Evolutionary conservation across 2,888 invertebrate genomes (phyloP).

Genomic region (Xestoiulus laeticollis): DNA sequence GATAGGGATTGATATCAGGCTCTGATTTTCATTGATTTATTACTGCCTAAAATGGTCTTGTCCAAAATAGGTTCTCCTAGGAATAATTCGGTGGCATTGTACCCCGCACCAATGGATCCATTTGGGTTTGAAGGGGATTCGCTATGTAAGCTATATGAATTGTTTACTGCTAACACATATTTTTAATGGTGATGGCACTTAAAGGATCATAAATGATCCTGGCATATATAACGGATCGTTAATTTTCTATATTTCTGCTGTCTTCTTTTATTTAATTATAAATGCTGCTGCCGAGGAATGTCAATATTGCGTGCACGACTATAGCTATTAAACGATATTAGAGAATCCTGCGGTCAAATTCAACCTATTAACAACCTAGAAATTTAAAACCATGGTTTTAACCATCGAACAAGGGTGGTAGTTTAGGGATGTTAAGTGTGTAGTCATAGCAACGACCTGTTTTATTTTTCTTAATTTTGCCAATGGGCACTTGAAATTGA

Average conservation of each 20-base stretch:
- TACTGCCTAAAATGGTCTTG: background rate
- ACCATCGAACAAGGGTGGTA: background rate
- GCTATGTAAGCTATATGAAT: background rate
- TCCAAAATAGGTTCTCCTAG: conserved; percentile 12
- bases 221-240: conserved; percentile 34
- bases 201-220: background rate
- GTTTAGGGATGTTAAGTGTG: background rate
- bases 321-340: conserved; percentile 1
- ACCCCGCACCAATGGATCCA: background rate
- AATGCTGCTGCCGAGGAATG: background rate
- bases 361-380: background rate
- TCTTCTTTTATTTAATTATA: background rate
- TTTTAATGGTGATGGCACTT: conserved; percentile 31
- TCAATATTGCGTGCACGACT: conserved; percentile 25
- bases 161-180: conserved; percentile 37
- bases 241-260: conserved; percentile 39
- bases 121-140: background rate
- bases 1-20: background rate
- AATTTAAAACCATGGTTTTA: background rate
- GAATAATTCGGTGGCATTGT: background rate
- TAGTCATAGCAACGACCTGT: background rate
- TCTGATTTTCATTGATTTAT: conserved; percentile 31
- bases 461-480: background rate
- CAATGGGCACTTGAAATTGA: background rate
- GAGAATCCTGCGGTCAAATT: background rate